Percentiles rank a stretch among this genome's conserved stretches.
Evolutionary conservation across 1,140 invertebrate genomes (phyloP).

Genomic region (Drosophila asahinai): DNA sequence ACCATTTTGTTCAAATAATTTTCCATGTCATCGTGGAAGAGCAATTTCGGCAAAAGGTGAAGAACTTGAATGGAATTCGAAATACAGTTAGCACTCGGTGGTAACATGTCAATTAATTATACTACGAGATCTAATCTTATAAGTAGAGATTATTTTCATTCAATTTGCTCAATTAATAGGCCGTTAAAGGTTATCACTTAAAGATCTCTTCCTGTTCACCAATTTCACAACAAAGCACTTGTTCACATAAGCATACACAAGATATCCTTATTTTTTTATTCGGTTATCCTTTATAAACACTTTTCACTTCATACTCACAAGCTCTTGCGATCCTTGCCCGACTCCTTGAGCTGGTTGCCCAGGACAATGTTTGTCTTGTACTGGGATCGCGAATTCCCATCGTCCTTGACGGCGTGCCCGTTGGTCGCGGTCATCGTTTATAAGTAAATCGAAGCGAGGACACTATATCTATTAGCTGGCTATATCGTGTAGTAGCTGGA

Average conservation of each 20-base stretch:
- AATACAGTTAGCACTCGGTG: constrained; percentile 5
- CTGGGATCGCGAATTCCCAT: constrained; percentile 59
- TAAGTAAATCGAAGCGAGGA: background rate
- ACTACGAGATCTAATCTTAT: background rate
- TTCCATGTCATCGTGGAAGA: constrained; percentile 41
- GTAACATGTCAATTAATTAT: constrained; percentile 25
- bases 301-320: constrained; percentile 59
- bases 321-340: constrained; percentile 55
- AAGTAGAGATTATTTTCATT: background rate
- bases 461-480: background rate
- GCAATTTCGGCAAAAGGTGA: constrained; percentile 13
- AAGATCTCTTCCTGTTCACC: background rate
- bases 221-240: background rate
- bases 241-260: no score
- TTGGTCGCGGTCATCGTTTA: constrained; percentile 61
- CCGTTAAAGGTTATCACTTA: no score
- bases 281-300: no score
- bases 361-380: constrained; percentile 74
- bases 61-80: constrained; percentile 17
- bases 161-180: background rate
- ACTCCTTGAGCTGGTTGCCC: constrained; percentile 43
- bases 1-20: constrained; percentile 7
- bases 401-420: constrained; percentile 65
- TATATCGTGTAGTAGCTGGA: constrained; percentile 4
- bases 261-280: background rate